phyloP scores from a whole-genome alignment of 2,113 vertebrate species.

The Megaptera novaeangliae region DNA sequence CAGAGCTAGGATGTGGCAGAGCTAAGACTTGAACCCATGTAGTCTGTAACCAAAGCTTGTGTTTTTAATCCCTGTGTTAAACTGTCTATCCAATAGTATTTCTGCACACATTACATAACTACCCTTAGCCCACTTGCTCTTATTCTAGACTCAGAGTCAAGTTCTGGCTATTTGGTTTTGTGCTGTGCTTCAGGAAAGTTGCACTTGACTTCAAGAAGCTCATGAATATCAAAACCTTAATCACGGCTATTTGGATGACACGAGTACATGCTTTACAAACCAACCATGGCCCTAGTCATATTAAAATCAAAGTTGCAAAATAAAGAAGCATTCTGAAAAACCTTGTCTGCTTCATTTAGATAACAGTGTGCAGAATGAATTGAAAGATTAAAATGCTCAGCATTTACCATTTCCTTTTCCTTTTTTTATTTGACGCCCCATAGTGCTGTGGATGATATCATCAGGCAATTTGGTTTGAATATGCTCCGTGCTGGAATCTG shows the following conservation, averaged over 20 bases:
- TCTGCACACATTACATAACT: background rate
- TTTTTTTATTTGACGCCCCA: background rate
- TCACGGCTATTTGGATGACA: constrained; percentile 34
- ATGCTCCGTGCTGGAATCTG: constrained; percentile 62
- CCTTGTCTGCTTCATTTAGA: constrained; percentile 63
- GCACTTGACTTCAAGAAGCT: constrained; percentile 48
- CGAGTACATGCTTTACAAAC: constrained; percentile 46
- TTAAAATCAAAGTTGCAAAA: constrained; percentile 72
- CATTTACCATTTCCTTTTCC: background rate
- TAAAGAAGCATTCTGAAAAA: constrained; percentile 50
- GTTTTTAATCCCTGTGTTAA: background rate
- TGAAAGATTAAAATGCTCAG: constrained; percentile 46
- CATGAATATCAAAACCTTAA: constrained; percentile 49
- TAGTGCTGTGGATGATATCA: constrained; percentile 52
- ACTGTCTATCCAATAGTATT: background rate
- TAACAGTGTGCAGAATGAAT: constrained; percentile 50
- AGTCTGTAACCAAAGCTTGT: background rate
- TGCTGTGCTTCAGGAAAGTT: constrained; percentile 20
- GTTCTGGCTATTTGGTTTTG: background rate
- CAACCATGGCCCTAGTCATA: background rate
- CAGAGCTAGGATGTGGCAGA: background rate
- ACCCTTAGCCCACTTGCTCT: background rate
- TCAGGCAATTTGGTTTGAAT: constrained; percentile 67
- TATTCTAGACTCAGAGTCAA: background rate
- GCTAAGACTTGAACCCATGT: background rate